phyloP scores from a whole-genome alignment of 2,113 vertebrate genomes.

The Sterna hirundo region DNA sequence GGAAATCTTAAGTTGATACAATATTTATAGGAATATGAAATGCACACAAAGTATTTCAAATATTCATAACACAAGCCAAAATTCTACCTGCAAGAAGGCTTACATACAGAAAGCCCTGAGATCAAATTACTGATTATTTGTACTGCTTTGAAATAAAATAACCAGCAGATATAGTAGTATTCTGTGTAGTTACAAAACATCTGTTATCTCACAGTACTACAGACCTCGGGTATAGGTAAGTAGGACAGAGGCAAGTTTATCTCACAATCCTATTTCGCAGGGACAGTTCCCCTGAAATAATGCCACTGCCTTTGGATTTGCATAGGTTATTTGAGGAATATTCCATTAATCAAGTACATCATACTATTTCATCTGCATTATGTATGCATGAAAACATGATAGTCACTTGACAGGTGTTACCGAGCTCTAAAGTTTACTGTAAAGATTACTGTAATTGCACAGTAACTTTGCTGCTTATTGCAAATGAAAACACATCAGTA shows the following conservation, averaged over 20 bases:
- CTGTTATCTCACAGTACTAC: background rate
- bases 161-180: background rate
- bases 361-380: background rate
- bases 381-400: background rate
- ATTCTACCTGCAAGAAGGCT: background rate
- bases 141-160: background rate
- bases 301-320: background rate
- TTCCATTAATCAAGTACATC: background rate
- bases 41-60: constrained; percentile 1
- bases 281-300: background rate
- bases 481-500: constrained; percentile 40
- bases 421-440: background rate
- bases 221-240: background rate
- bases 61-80: constrained; percentile 33
- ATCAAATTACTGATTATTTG: background rate
- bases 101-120: background rate
- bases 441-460: background rate
- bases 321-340: background rate
- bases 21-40: constrained; percentile 41
- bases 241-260: background rate
- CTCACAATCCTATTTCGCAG: background rate
- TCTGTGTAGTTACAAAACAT: background rate
- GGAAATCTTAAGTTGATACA: constrained; percentile 16
- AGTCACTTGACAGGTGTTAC: background rate
- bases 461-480: constrained; percentile 21